These are phyloP conservation scores for Acronicta psi DNA, from an alignment of 2,888 invertebrate species.

Conservation along the genomic window DNA sequence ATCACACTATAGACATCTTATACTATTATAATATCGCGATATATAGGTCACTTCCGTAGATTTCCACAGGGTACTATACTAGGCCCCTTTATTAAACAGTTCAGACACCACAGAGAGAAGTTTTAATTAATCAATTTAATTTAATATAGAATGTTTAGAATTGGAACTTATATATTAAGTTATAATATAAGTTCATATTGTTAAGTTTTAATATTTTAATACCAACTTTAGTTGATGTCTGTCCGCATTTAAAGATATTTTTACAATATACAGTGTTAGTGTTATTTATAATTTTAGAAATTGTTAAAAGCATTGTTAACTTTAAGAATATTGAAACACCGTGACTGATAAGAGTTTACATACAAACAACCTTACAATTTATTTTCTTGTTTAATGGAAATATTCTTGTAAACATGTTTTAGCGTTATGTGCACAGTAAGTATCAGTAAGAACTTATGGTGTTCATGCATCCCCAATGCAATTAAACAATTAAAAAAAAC, in stretches of 20 bases:
- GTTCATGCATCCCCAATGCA: too few species aligned
- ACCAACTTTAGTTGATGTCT: not conserved
- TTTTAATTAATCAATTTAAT: too few species aligned
- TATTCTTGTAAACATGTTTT: conserved; percentile 34
- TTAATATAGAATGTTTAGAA: too few species aligned
- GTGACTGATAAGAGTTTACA: conserved; percentile 40
- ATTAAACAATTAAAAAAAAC: too few species aligned
- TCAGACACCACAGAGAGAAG: not conserved
- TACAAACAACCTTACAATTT: conserved; percentile 35
- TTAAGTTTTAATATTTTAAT: too few species aligned
- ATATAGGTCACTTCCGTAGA: not conserved
- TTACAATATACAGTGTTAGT: not conserved
- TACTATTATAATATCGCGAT: not conserved
- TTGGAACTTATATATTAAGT: too few species aligned
- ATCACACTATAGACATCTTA: not conserved
- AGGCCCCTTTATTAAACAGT: not conserved
- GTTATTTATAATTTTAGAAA: conserved; percentile 22
- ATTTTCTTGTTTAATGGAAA: conserved; percentile 34
- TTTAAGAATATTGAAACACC: conserved; percentile 29
- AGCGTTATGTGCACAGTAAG: too few species aligned
- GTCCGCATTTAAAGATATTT: not conserved
- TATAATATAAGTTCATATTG: too few species aligned
- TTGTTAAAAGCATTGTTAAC: conserved; percentile 32
- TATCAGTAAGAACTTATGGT: too few species aligned
- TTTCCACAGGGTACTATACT: conserved; percentile 22